Percentiles rank a stretch among this genome's conserved stretches.
Conservation (phyloP, 2,113 vertebrate genomes). For the Serilophus lunatus region DNA sequence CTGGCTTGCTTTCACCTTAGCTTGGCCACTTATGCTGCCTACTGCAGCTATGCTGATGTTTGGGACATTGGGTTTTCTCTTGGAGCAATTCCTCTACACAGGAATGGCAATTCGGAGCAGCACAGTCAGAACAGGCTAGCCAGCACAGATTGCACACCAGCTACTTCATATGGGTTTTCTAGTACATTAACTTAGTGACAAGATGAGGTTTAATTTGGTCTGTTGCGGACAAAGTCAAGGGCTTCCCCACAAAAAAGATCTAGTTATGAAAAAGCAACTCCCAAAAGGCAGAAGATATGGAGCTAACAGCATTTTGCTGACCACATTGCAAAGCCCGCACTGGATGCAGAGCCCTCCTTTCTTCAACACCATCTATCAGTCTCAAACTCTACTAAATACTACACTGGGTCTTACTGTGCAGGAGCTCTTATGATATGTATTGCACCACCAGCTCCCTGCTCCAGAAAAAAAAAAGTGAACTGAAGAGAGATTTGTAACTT, state of each 20-base stretch:
- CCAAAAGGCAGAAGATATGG: not conserved
- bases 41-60: not conserved
- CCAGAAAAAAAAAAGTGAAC: not conserved
- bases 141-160: not conserved
- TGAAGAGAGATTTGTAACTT: not conserved
- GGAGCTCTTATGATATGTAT: not conserved
- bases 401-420: not conserved
- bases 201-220: not conserved
- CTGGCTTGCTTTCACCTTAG: not conserved
- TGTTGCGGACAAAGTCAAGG: not conserved
- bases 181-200: not conserved
- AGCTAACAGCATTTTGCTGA: not conserved
- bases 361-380: fast-evolving
- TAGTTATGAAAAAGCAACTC: not conserved
- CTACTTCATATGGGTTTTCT: not conserved
- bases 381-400: not conserved
- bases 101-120: not conserved
- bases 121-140: not conserved
- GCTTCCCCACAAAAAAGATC: not conserved
- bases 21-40: not conserved
- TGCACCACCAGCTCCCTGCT: not conserved
- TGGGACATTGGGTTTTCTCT: not conserved
- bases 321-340: not conserved
- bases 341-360: not conserved
- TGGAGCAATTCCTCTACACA: not conserved